Evolutionary conservation across 2,113 vertebrate genomes (phyloP).

Genomic region (Thalassoma bifasciatum): DNA sequence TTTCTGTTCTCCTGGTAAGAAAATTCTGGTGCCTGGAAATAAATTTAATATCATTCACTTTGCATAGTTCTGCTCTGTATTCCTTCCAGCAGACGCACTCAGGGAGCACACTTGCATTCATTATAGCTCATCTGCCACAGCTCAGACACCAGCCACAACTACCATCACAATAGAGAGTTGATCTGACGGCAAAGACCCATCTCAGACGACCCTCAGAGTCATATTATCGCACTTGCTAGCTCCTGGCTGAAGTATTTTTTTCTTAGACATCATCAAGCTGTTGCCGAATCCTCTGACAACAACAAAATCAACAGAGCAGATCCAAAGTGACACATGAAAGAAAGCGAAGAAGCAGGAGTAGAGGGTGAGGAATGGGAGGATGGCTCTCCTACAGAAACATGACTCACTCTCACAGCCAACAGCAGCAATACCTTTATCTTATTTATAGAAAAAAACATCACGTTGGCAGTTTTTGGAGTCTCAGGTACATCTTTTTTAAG

Average conservation of each 20-base stretch:
- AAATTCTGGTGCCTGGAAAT: no score
- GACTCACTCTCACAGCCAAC: conserved; percentile 64
- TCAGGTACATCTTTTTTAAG: conserved; percentile 18
- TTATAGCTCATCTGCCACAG: conserved; percentile 18
- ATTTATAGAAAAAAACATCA: conserved; percentile 60
- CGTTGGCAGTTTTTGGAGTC: conserved; percentile 18
- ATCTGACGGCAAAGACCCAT: conserved; percentile 21
- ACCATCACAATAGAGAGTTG: not conserved
- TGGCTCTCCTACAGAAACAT: conserved; percentile 54
- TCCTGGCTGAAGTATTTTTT: conserved; percentile 35
- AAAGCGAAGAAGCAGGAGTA: conserved; percentile 26
- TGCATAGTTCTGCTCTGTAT: not conserved
- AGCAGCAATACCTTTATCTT: conserved; percentile 54
- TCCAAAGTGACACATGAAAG: conserved; percentile 72
- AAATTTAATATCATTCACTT: not conserved
- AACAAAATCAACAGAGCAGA: conserved; percentile 40
- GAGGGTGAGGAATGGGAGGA: conserved; percentile 47
- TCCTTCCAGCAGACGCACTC: not conserved
- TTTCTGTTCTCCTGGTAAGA: no score
- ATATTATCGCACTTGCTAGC: conserved; percentile 13
- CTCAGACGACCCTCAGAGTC: conserved; percentile 18
- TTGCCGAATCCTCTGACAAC: conserved; percentile 54
- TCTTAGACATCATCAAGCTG: conserved; percentile 39
- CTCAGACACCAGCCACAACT: conserved; percentile 16
- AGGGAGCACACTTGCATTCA: conserved; percentile 30